Evolutionary conservation across 1,140 invertebrate genomes (phyloP).

Genomic region (Proales similis): DNA sequence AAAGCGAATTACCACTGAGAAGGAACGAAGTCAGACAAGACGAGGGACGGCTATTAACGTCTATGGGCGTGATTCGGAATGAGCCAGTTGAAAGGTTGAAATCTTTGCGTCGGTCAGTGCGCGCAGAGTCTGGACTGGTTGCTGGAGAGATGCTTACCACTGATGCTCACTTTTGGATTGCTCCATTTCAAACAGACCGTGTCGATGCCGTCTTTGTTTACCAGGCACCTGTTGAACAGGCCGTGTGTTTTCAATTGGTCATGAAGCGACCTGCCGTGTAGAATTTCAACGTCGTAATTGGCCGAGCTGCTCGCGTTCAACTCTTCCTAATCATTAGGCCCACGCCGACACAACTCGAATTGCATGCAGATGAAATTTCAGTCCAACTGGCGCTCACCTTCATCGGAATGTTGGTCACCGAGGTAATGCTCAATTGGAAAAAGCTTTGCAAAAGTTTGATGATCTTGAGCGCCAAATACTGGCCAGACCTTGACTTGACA

Average conservation of each 20-base stretch:
- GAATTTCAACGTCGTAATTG: conserved; percentile 94
- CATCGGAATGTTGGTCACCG: conserved; percentile 96
- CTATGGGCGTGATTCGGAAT: conserved; percentile 83
- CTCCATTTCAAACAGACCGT: conserved; percentile 88
- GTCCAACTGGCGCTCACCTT: conserved; percentile 57
- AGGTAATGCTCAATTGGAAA: conserved; percentile 85
- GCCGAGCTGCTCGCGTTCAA: conserved; percentile 93
- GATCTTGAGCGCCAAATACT: conserved; percentile 52
- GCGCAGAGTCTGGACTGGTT: not conserved
- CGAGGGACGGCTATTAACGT: conserved; percentile 84
- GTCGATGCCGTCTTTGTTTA: conserved; percentile 59
- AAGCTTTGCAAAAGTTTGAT: conserved; percentile 59
- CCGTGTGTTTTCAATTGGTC: conserved; percentile 63
- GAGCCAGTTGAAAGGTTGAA: conserved; percentile 53
- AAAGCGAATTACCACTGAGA: conserved; percentile 66
- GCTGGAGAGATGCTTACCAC: conserved; percentile 53
- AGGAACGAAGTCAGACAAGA: conserved; percentile 93
- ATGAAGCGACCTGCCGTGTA: conserved; percentile 76
- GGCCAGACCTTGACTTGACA: conserved; percentile 63
- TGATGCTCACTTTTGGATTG: conserved; percentile 72
- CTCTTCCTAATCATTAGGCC: conserved; percentile 63
- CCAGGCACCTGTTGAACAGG: conserved; percentile 17
- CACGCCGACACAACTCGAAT: not conserved
- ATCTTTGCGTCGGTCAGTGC: not conserved
- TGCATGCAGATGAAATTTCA: not conserved